Percentiles rank a stretch among this genome's conserved stretches.
phyloP scores from a whole-genome alignment of 1,140 invertebrate species.

The Drosophila ficusphila region DNA sequence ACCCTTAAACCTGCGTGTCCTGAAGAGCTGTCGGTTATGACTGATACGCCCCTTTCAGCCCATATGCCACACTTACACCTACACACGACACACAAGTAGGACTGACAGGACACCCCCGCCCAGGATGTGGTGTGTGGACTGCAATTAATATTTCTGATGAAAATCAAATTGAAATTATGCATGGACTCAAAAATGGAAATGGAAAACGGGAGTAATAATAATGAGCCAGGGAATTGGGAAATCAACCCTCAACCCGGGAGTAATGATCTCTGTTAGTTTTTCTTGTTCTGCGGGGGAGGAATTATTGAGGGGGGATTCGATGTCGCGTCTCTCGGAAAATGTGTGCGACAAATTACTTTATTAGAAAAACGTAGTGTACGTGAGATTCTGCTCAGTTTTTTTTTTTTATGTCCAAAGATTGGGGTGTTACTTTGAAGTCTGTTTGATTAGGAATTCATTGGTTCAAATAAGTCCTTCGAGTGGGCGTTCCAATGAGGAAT shows the following conservation, averaged over 20 bases:
- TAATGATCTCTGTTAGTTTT: constrained; percentile 38
- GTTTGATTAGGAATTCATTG: constrained; percentile 20
- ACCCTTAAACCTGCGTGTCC: constrained; percentile 17
- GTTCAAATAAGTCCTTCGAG: not conserved
- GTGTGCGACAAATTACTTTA: constrained; percentile 73
- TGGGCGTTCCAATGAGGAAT: not conserved
- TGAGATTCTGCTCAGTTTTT: constrained; percentile 20
- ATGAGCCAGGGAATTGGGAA: not conserved
- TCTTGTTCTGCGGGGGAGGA: constrained; percentile 16
- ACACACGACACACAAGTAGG: not conserved
- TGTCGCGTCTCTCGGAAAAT: constrained; percentile 20
- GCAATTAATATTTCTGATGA: constrained; percentile 73
- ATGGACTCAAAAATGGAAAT: constrained; percentile 45
- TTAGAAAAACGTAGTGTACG: constrained; percentile 25
- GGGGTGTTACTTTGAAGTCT: not conserved
- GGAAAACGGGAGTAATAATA: constrained; percentile 7
- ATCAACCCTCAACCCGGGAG: constrained; percentile 17
- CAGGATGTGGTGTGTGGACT: constrained; percentile 12
- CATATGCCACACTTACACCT: constrained; percentile 68
- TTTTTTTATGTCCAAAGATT: constrained; percentile 21
- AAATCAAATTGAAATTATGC: constrained; percentile 78
- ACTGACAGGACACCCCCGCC: constrained; percentile 51
- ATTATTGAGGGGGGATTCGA: constrained; percentile 5
- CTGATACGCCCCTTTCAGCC: constrained; percentile 51
- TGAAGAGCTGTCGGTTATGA: constrained; percentile 50